Conservation (phyloP, 2,113 vertebrate species). For the Paradoxurus hermaphroditus region DNA sequence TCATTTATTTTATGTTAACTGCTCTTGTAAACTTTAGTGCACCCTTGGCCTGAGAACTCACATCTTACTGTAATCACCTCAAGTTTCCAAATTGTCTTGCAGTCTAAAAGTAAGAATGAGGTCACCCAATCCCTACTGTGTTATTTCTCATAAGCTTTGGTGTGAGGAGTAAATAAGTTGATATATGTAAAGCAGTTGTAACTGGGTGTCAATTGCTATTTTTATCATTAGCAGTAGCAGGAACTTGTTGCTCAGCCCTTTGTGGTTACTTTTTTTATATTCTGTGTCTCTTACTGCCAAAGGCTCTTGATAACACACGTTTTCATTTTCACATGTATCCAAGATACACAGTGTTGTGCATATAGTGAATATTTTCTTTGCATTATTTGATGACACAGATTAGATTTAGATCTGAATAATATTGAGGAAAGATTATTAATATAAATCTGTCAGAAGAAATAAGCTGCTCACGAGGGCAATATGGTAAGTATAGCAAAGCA, state of each 20-base stretch:
- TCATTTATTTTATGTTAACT: constrained; percentile 5
- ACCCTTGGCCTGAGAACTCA: neutral
- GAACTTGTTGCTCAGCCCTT: neutral
- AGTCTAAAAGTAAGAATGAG: neutral
- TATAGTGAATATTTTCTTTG: neutral
- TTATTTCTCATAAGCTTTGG: neutral
- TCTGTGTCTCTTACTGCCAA: neutral
- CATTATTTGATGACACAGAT: neutral
- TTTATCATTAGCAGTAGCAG: neutral
- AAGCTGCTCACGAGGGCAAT: neutral
- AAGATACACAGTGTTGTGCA: neutral
- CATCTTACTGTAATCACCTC: neutral
- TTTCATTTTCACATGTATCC: neutral
- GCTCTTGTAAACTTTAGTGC: neutral
- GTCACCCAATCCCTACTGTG: neutral
- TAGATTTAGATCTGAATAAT: neutral
- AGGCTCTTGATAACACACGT: neutral
- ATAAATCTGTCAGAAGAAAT: neutral
- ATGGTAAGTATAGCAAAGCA: neutral
- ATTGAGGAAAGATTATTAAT: neutral
- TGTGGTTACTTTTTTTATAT: neutral
- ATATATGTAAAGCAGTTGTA: neutral
- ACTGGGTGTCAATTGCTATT: neutral
- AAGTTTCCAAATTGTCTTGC: neutral
- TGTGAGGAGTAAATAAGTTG: neutral